Conservation (phyloP, 1,140 invertebrate species). For the Apis cerana region DNA sequence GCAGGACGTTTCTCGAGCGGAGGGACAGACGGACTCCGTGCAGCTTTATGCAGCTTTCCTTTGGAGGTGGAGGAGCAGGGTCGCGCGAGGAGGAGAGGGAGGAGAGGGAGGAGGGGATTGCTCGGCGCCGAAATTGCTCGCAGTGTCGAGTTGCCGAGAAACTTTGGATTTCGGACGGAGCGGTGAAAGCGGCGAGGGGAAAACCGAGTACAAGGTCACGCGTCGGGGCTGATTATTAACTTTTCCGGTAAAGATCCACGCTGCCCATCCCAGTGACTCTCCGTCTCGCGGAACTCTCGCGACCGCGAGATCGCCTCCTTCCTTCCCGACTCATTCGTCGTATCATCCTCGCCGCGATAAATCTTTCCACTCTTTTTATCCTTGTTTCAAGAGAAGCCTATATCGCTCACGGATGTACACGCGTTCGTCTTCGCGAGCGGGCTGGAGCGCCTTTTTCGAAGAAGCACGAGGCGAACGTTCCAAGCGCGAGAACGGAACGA, state of each 20-base stretch:
- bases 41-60: conserved; percentile 78
- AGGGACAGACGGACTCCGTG: conserved; percentile 62
- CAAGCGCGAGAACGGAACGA: not conserved
- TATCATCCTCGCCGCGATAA: no score
- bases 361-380: no score
- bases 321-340: not conserved
- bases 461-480: not conserved
- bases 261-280: conserved; percentile 45
- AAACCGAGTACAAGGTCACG: conserved; percentile 80
- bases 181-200: conserved; percentile 64
- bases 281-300: not conserved
- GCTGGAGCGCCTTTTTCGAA: no score
- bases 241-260: conserved; percentile 71
- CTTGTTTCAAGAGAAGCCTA: no score
- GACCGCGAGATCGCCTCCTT: not conserved
- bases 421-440: no score
- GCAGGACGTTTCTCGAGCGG: conserved; percentile 46
- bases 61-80: conserved; percentile 62
- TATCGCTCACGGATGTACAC: no score
- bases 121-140: conserved; percentile 79
- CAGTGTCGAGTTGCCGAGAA: conserved; percentile 77
- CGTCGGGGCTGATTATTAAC: conserved; percentile 80
- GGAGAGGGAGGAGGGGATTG: conserved; percentile 45
- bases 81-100: conserved; percentile 57
- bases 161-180: conserved; percentile 77